Evolutionary conservation across 2,113 vertebrate genomes (phyloP), one percentile per base, ranked within the genome.

Genomic region (Ictalurus furcatus): DNA sequence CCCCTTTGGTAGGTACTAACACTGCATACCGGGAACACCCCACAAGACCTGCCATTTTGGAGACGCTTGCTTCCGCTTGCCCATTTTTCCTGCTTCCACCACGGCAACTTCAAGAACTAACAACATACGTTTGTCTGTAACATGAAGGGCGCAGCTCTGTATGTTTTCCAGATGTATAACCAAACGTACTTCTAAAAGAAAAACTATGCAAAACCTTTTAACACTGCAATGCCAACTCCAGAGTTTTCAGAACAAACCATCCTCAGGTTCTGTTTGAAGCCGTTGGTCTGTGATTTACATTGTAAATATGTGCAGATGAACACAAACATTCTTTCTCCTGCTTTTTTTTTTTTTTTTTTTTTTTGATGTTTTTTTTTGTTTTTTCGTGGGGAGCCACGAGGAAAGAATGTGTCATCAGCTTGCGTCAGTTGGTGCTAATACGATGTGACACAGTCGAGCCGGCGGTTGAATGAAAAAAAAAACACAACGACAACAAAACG

Each of bases 371-470:
- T 82, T 48, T 83, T 9, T 73, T 40, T 40, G 2, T 2, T 52
- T 30, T 28, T 44, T 44, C 40, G 5, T 44, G 4, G 67, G 14
- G 63, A 71, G 63, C 52, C 67, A 61, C 17, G 25, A 79, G 78
- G 63, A 84, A 44, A 44, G 58, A 85, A 56, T 48, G 19, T 88
- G 87, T 84, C 85, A 65, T 65, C 48, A 52, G 12, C 74, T 65
- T 87, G 86, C 44, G 28, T 80, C 74, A 65, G 28, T 52, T 87
- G 74, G 58, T 52, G 37, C 40, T 87, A 79, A 87, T 25, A 79
- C 7, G 59, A 65, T 19, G 23, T 78, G 85, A 86, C 85, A 86
- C 61, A 3, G 59, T 48, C 2, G 82, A 48, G 83, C 40, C 25
- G 23, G 40, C 37, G 14, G 23, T 67, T 14, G 25, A 67, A 84